Base-by-base conservation (phyloP, 2,113 vertebrate species). In the Chaetorhynchus papuensis region DNA sequence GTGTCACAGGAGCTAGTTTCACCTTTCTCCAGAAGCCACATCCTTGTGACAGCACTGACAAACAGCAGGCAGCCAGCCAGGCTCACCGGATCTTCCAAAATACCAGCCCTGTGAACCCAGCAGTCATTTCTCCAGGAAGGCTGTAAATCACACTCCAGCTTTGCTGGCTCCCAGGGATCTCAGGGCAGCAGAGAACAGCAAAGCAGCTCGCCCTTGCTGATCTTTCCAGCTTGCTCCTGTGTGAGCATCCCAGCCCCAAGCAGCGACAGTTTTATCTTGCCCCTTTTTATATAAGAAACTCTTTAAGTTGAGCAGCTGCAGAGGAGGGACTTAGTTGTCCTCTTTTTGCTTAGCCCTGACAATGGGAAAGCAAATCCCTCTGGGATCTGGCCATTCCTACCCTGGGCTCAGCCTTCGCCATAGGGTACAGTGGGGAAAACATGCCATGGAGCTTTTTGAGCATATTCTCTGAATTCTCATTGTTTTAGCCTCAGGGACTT, bases 1-100 rank as follows among this genome's bases (percentile, higher is more conserved):
- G 17, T 94, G 94, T 80, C 81, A 87, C 78, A 69, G 61, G 15
- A 45, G 61, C 61, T 65, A 78, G 69, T 76, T 82, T 96, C 91
- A 87, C 93, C 91, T 94, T 91, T 85, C 66, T 69, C 45, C 87
- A 82, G 13, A 61, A 94, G 66, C 53, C 77, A 15, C 78, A 54
- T 92, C 81, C 61, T 60, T 63, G 63, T 82, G 93, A 91, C 87
- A 91, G 81, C 57, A 49, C 74, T 49, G 87, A 86, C 74, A 77
- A 90, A 80, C 90, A 86, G 45, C 14, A 69, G 78, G n/a, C 72
- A 92, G 75, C 4, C 60, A 84, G 63, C 23, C 88, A 80, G 91
- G 53, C 49, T 95, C 80, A 15, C 41, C 37, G 42, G 44, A 53
- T 52, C 81, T 76, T 94, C 6, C 2, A 66, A 82, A 91, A 56